Conservation (phyloP, 2,113 vertebrate genomes). For the Pterocles burchelli region DNA sequence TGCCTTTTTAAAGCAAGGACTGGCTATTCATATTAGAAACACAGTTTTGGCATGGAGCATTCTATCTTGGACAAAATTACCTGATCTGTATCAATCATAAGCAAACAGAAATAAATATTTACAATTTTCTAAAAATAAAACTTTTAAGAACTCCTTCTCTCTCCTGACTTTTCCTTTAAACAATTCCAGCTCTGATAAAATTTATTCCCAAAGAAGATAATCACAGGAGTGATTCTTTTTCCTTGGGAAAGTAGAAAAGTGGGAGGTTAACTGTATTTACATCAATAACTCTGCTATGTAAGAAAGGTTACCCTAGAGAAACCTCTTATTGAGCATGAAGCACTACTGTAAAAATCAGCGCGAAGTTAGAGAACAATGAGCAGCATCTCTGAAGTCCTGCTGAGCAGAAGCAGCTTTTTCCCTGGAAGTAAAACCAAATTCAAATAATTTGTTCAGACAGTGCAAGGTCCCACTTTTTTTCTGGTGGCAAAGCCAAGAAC, state of each 20-base stretch:
- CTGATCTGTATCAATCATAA: neutral
- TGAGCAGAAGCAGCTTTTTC: neutral
- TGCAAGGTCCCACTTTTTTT: neutral
- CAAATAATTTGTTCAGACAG: neutral
- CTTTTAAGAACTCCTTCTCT: neutral
- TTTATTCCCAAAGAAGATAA: neutral
- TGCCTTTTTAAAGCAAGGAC: neutral
- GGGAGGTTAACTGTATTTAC: neutral
- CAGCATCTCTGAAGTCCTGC: neutral
- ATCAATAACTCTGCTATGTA: neutral
- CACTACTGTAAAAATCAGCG: neutral
- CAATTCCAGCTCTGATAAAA: neutral
- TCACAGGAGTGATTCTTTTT: neutral
- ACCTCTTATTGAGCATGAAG: neutral
- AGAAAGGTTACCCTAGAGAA: neutral
- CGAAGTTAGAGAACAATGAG: neutral
- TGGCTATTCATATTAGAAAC: neutral
- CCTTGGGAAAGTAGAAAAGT: neutral
- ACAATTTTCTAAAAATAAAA: neutral
- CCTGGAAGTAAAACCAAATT: neutral
- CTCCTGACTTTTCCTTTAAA: neutral
- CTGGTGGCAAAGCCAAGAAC: neutral
- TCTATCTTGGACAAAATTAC: neutral
- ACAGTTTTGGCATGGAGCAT: neutral
- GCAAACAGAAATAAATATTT: conserved; percentile 15